Base-by-base conservation (phyloP, 2,797 vertebrate species). In the Gallinago stenura region DNA sequence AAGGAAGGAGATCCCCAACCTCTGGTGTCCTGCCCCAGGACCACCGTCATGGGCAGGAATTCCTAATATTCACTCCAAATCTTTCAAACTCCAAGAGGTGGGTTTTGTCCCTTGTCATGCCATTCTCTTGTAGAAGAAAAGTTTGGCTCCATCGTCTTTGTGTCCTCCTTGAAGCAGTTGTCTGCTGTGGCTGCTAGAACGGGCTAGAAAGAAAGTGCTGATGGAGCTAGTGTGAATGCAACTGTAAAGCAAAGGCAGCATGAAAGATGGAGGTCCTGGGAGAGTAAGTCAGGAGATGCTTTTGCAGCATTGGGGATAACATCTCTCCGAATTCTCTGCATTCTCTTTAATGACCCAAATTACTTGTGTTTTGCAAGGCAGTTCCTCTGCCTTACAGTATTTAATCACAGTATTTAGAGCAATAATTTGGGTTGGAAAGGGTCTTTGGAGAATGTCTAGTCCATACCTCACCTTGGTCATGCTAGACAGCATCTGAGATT, bases 41-140 rank as follows among this genome's bases (percentile, higher is more conserved):
- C 31, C 35, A 56, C 39, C 0, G 0, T 71, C n/a, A 14, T 2
- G 0, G 1, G 25, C 69, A 65, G 21, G 51, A 60, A 39, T 71
- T 80, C 17, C 53, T 51, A 21, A 24, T 8, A 15, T 16, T 76
- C 31, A 51, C 12, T 46, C 25, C 54, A 39, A n/a, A 45, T 56
- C 64, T 61, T 30, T 45, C 35, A 61, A 30, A 21, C 31, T 61
- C 15, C 51, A 76, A 71, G 35, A n/a, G 11, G 26, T 61, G 46
- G 18, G 8, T 79, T 33, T 83, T 58, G 19, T 75, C 33, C 31
- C 12, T 41, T 65, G 39, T 75, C 50, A 46, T 56, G 56, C 17
- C 28, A 46, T 39, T 4, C 0, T 68, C 39, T 80, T 37, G 62
- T 6, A 73, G 3, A 37, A 69, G n/a, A 46, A 87, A 73, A 30